Conservation (phyloP, 2,113 vertebrate genomes). For the Rhadina sibilatrix region DNA sequence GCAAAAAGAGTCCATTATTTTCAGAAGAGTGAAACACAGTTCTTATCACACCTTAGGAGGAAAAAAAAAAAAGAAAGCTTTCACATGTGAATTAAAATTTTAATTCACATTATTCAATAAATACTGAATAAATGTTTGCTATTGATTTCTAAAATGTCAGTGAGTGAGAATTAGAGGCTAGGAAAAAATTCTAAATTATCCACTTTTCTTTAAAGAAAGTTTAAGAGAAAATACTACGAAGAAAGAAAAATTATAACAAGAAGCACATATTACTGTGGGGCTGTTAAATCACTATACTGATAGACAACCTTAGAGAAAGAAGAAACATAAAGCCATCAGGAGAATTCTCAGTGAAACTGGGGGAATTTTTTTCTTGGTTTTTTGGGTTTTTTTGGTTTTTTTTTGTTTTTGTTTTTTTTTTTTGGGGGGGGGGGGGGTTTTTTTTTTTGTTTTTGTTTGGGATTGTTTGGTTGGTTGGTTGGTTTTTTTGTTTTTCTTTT, state of each 20-base stretch:
- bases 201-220: not conserved
- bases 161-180: not conserved
- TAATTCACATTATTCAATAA: too few species aligned
- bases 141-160: not conserved
- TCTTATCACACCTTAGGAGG: not conserved
- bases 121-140: not conserved
- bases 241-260: not conserved
- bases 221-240: not conserved
- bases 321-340: accelerated
- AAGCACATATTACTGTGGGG: not conserved
- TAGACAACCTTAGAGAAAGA: not conserved
- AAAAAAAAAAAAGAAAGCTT: not conserved
- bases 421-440: too few species aligned
- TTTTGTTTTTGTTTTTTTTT: too few species aligned
- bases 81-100: not conserved
- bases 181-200: not conserved
- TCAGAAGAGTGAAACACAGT: not conserved
- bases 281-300: not conserved
- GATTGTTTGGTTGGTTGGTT: too few species aligned
- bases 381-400: too few species aligned
- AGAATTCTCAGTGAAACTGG: not conserved
- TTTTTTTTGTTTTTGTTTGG: too few species aligned
- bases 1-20: not conserved
- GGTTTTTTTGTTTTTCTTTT: too few species aligned
- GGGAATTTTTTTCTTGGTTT: accelerated